A percentile compares a stretch with the other conserved stretches of the same genome.
These are phyloP conservation scores for Dermatemys mawii DNA, from an alignment of 2,113 vertebrate species.

Conservation along the genomic window DNA sequence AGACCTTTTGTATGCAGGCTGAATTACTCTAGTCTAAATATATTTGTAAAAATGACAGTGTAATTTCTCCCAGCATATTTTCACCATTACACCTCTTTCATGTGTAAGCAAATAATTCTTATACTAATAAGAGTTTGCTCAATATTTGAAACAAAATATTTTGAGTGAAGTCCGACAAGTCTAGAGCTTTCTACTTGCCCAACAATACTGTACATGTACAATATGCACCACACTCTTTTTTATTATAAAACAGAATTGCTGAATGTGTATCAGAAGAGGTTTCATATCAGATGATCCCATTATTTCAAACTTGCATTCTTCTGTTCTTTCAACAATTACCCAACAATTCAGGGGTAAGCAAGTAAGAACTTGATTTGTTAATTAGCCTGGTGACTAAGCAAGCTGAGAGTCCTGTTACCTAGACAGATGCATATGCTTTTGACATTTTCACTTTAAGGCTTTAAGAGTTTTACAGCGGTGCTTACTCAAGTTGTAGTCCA, in stretches of 20 bases:
- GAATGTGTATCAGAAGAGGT: neutral
- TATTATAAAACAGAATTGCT: neutral
- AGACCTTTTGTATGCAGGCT: neutral
- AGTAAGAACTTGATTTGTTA: neutral
- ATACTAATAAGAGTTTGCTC: neutral
- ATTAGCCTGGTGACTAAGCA: neutral
- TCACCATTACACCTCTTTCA: neutral
- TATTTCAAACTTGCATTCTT: neutral
- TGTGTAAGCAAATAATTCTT: conserved; percentile 15
- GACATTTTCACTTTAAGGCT: neutral
- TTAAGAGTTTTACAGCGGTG: neutral
- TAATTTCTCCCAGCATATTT: neutral
- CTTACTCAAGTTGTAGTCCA: neutral
- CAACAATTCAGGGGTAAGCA: neutral
- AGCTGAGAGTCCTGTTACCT: neutral
- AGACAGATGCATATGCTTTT: neutral
- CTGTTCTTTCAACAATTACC: neutral
- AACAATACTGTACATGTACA: neutral
- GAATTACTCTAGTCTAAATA: conserved; percentile 26
- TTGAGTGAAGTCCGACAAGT: neutral
- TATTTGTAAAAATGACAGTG: conserved; percentile 9
- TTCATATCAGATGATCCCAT: neutral
- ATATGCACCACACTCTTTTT: neutral
- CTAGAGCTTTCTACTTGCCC: neutral
- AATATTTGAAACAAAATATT: conserved; percentile 42